These are phyloP conservation scores for Mesopsocus fuscifrons DNA, from an alignment of 2,888 invertebrate species.

Conservation along the genomic window DNA sequence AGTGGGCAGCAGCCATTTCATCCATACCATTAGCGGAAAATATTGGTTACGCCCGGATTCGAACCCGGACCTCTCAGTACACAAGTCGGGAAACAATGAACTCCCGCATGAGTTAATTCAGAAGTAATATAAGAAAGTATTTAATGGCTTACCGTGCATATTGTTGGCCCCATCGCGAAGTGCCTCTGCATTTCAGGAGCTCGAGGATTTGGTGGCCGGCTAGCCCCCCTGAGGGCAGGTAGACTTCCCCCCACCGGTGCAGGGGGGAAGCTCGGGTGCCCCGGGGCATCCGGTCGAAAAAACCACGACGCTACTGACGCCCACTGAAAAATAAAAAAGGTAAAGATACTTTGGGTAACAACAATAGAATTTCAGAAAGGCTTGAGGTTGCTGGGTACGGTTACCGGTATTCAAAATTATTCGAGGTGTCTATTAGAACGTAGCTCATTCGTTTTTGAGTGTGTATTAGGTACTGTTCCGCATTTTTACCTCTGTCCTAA, in stretches of 20 bases:
- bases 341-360: not conserved
- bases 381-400: not conserved
- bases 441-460: no score
- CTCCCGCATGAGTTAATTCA: no score
- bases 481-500: no score
- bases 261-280: conserved; percentile 13
- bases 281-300: conserved; percentile 24
- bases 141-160: conserved; percentile 28
- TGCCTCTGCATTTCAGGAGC: conserved; percentile 19
- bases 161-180: conserved; percentile 24
- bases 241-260: conserved; percentile 12
- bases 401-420: not conserved
- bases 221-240: not conserved
- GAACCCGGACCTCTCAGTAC: no score
- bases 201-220: conserved; percentile 14
- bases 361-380: not conserved
- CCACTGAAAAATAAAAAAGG: conserved; percentile 24
- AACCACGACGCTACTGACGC: conserved; percentile 31
- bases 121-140: no score
- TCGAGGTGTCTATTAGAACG: no score
- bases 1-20: no score
- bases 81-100: no score
- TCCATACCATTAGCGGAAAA: no score
- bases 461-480: no score
- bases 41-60: no score